Percentiles rank a stretch among this genome's conserved stretches.
Evolutionary conservation across 2,888 invertebrate species (phyloP).

Genomic region (Ditula angustiorana): DNA sequence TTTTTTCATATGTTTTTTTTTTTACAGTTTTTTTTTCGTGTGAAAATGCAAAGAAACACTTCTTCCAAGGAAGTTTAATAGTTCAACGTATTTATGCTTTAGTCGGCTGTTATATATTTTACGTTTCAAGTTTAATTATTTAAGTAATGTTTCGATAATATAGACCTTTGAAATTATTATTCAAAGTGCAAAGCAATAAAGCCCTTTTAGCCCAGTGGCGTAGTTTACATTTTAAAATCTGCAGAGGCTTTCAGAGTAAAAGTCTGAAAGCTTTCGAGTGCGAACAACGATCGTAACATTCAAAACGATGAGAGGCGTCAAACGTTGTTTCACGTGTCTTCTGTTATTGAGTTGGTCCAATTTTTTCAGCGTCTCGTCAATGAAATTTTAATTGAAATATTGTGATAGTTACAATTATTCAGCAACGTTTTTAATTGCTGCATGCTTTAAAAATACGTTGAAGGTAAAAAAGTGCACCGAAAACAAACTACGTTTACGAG

Average conservation of each 20-base stretch:
- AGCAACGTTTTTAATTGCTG: too few species aligned
- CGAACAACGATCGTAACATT: background rate
- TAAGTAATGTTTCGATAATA: background rate
- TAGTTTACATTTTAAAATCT: conserved; percentile 28
- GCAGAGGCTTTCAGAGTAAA: conserved; percentile 23
- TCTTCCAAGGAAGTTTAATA: too few species aligned
- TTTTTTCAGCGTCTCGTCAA: background rate
- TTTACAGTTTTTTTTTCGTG: too few species aligned
- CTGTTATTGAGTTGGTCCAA: background rate
- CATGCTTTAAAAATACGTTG: too few species aligned
- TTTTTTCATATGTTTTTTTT: too few species aligned
- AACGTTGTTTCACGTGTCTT: background rate
- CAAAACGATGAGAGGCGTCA: conserved; percentile 4
- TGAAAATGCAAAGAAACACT: too few species aligned
- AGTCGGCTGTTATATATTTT: too few species aligned
- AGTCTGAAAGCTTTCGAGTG: conserved; percentile 35
- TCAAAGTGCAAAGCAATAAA: conserved; percentile 14
- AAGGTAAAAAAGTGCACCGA: too few species aligned
- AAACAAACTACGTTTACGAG: too few species aligned
- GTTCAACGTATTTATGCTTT: too few species aligned
- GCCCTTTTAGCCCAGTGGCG: conserved; percentile 8
- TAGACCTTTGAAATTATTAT: background rate
- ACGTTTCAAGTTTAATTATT: too few species aligned
- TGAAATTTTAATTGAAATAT: background rate
- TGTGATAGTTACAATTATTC: background rate